Conservation (phyloP, 2,797 vertebrate species). For the Luscinia luscinia region DNA sequence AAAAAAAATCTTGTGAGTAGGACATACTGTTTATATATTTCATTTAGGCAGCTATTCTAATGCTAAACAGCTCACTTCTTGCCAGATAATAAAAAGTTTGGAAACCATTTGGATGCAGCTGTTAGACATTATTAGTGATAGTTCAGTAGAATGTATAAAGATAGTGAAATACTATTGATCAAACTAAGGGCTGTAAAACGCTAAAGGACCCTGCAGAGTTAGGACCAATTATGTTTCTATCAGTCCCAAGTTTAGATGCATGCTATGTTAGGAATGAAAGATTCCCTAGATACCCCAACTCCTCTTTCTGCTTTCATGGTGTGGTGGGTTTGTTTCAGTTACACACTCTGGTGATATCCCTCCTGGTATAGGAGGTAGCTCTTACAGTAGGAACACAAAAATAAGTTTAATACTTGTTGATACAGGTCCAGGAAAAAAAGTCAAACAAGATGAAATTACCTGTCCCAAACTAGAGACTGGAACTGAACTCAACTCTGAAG, state of each 20-base stretch:
- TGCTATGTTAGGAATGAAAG: neutral
- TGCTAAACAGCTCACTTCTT: neutral
- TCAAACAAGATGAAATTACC: neutral
- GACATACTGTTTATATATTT: neutral
- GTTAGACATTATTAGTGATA: neutral
- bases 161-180: neutral
- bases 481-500: neutral
- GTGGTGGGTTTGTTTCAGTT: neutral
- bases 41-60: neutral
- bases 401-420: neutral
- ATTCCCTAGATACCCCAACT: neutral
- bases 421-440: neutral
- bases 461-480: neutral
- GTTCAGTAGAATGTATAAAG: neutral
- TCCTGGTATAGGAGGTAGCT: neutral
- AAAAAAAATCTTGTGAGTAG: neutral
- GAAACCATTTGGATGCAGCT: neutral
- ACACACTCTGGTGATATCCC: neutral
- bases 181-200: neutral
- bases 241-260: neutral
- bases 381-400: neutral
- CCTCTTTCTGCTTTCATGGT: neutral
- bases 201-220: neutral
- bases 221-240: neutral
- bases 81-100: neutral